Evolutionary conservation across 2,888 invertebrate genomes (phyloP), one percentile per base, ranked within the genome.

Genomic region (Drosophila diplacantha): DNA sequence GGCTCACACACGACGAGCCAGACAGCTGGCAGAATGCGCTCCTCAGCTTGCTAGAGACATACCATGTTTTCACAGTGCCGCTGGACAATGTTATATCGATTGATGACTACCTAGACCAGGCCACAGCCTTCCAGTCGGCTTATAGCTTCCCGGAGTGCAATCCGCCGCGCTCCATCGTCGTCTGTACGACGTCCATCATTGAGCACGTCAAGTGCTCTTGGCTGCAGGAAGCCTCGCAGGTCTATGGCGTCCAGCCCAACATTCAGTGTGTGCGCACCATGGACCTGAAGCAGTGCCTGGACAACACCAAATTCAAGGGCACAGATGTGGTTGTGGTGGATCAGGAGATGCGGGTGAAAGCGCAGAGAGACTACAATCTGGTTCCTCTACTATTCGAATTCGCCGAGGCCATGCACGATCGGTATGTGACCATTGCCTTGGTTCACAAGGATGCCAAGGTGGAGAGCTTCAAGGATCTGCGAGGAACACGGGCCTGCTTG

Each of bases 161-260:
- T 84, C 93, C 93, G 0, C 92, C 93, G 0, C 90, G 93, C 43
- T 90, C 91, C 37, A 90, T 92, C 60, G 90, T 90, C 0, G 85
- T 93, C 46, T 95, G 95, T 82, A 92, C 94, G 0, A 91, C 92
- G 0, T 92, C 93, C 0, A 90, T 92, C 14, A 87, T 93, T 0
- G 94, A 94, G 78, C 91, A 91, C 65, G 90, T 91, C 50, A 96
- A 96, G 83, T 97, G 97, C 85, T 91, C 92, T 1, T 94, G 94
- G 92, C 85, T 96, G 79, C 91, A 92, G 61, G 93, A 94, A 73
- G 93, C 93, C 0, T 92, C 93, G 0, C 90, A 91, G 0, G 93
- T 94, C 4, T 92, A 93, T 75, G 94, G 95, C 1, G 89, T 95
- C 0, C 90, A 93, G 67, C 97, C 97, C 0, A 92, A 93, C 14